Evolutionary conservation across 1,140 invertebrate species (phyloP).

Genomic region (Pararge aegeria): DNA sequence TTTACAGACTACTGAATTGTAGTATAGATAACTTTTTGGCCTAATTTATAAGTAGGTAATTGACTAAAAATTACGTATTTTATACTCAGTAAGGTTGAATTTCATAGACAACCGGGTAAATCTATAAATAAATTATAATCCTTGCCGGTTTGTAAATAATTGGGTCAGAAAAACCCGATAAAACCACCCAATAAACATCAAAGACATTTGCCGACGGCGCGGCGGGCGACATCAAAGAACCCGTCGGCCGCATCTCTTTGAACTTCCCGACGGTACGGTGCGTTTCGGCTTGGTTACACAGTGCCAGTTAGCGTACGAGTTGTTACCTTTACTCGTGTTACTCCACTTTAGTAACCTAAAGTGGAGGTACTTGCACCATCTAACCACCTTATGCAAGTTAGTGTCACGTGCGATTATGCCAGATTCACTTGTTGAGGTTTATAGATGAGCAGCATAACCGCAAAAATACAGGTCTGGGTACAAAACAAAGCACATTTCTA

Average conservation of each 20-base stretch:
- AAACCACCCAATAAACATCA: constrained; percentile 43
- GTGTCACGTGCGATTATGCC: too few species aligned
- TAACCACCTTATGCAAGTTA: too few species aligned
- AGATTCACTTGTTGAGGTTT: too few species aligned
- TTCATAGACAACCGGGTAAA: background rate
- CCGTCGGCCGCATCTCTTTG: constrained; percentile 45
- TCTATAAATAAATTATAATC: background rate
- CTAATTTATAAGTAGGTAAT: too few species aligned
- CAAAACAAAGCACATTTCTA: too few species aligned
- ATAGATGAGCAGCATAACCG: too few species aligned
- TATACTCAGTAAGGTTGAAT: background rate
- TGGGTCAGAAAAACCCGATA: constrained; percentile 49
- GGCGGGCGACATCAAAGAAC: constrained; percentile 54
- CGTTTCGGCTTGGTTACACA: constrained; percentile 22
- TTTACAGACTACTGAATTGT: too few species aligned
- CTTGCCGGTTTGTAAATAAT: constrained; percentile 30
- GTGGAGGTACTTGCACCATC: too few species aligned
- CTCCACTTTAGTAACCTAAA: too few species aligned
- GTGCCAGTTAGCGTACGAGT: background rate
- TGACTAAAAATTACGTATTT: too few species aligned
- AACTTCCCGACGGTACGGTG: constrained; percentile 50
- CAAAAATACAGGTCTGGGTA: too few species aligned
- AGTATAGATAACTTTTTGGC: too few species aligned
- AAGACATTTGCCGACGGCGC: constrained; percentile 57
- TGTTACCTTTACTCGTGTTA: background rate